Base-by-base conservation (phyloP, 2,797 vertebrate genomes). In the Aselliscus stoliczkanus region DNA sequence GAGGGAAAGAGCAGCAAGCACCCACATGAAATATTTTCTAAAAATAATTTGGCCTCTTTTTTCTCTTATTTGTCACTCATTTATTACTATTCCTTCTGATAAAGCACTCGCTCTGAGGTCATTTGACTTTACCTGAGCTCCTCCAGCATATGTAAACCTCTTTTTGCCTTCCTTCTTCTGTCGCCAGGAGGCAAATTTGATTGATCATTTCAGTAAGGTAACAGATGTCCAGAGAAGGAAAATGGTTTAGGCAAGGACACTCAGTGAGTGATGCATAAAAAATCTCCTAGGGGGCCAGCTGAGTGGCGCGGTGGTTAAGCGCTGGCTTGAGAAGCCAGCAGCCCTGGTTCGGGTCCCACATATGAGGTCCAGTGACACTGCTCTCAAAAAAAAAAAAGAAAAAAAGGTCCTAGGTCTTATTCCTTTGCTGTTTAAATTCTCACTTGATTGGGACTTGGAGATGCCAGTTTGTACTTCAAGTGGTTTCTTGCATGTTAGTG, bases 21-120 rank as follows among this genome's bases (percentile, higher is more conserved):
- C 95, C 93, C 92, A 60, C 31, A 15, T 65, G 92, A 97, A 96
- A 96, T 96, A 95, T 94, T 90, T 85, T 96, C 97, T 97, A 97
- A 97, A 97, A 97, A 97, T 98, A 98, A 47, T 90, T 9, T 93
- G 96, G 54, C 96, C 97, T 94, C 95, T 95, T 97, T 97, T 82
- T 79, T 94, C 92, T 97, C 88, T 52, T 91, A 96, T 88, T 91
- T 93, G 95, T 92, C 44, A 97, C 93, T 96, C 93, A 39, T 56
- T 79, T 95, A 85, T 86, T 37, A 56, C 50, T 1, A 17, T 67
- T 85, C 64, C 52, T 92, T 77, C 82, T 47, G 73, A 73, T 87
- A 50, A 67, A 52, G 44, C 47, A 31, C 52, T 34, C 77, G 8
- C 58, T 73, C 21, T 4, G 76, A 37, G 58, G 67, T 65, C 76